Conservation (phyloP, 2,113 vertebrate genomes). For the Menidia beryllina region DNA sequence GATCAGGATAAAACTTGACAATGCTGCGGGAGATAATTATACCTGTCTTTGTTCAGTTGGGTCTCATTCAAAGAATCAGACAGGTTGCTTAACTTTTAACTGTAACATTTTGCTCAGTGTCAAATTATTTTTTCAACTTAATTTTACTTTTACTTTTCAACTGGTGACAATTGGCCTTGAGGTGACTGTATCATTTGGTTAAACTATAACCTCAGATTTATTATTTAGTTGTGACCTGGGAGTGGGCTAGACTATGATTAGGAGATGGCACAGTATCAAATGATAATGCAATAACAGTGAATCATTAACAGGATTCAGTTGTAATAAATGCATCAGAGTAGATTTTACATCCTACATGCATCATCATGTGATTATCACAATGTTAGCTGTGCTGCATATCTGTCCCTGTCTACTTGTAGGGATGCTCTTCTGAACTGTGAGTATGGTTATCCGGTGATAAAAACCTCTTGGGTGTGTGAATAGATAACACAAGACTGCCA, state of each 20-base stretch:
- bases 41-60: slow-evolving; percentile 12
- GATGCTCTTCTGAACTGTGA: slow-evolving; percentile 65
- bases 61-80: slow-evolving; percentile 12
- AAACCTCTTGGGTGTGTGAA: slow-evolving; percentile 4
- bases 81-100: slow-evolving; percentile 1
- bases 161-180: slow-evolving; percentile 8
- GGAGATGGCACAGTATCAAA: slow-evolving; percentile 6
- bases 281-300: slow-evolving; percentile 64
- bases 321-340: slow-evolving; percentile 14
- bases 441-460: slow-evolving; percentile 50
- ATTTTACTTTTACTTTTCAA: too few relatives aligned
- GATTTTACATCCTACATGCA: slow-evolving; percentile 15
- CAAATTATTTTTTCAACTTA: neutral
- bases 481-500: neutral
- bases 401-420: slow-evolving; percentile 52
- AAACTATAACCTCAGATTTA: neutral
- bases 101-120: slow-evolving; percentile 4
- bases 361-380: slow-evolving; percentile 11
- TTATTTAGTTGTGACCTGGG: too few relatives aligned
- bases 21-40: slow-evolving; percentile 17
- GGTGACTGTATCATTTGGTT: neutral
- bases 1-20: slow-evolving; percentile 20
- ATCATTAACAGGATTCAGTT: slow-evolving; percentile 27
- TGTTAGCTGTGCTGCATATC: slow-evolving; percentile 32
- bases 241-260: too few relatives aligned